Base-by-base conservation (phyloP, 2,113 vertebrate species). In the Galeopterus variegatus region DNA sequence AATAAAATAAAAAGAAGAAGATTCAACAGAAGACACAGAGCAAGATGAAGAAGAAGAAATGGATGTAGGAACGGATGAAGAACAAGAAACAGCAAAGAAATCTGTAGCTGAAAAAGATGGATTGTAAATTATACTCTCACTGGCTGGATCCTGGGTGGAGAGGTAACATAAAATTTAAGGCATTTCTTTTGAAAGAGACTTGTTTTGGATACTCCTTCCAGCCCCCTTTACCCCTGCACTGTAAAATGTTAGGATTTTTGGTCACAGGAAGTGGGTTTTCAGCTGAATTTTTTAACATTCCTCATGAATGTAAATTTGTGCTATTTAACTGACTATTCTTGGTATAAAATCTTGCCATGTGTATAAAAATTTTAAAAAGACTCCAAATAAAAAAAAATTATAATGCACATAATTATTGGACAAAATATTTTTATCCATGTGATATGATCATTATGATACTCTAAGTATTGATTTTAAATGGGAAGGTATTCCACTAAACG, bases 261-360 rank as follows among this genome's bases (percentile, higher is more conserved):
- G 96, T 98, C 98, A 98, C 98, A 98, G 98, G 98, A 97, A 98
- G 87, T 95, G 96, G 77, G 91, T 99, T 99, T 99, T 99, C 99
- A 99, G 99, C 99, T 98, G 97, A 98, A 97, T 98, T 99, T 99
- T 99, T 99, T 98, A 98, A 99, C 99, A 99, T 99, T 99, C 99
- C 99, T 99, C 99, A 99, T 99, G 99, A 99, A 99, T 99, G 99
- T 99, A 99, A 99, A 99, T 99, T 99, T 99, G 99, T 99, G 99
- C 99, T 99, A 99, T 99, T 99, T 99, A 99, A 99, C 99, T 99
- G 99, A 99, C 99, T 98, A 96, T 98, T 98, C 99, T 99, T 99
- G 99, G 99, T 99, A 99, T 99, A 99, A 99, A 99, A 99, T 99
- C 99, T 99, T 99, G 99, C 99, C 99, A 98, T 98, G 99, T 99